Percentiles rank a stretch among this genome's conserved stretches.
Conservation (phyloP, 2,113 vertebrate species). For the Alaudala cheleensis region DNA sequence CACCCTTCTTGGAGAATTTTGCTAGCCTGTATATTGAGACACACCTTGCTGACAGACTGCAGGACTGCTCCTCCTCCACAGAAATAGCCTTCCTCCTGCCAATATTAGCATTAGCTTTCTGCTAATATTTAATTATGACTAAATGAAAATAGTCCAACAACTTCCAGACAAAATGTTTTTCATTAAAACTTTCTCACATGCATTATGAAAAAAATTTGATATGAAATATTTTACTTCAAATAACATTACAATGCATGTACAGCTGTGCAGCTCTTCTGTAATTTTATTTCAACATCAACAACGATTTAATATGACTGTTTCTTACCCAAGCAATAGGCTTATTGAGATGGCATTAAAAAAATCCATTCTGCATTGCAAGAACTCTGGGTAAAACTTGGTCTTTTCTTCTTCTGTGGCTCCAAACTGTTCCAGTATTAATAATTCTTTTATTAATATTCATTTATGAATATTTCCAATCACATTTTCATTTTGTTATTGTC, state of each 20-base stretch:
- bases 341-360: neutral
- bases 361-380: neutral
- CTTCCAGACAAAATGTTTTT: neutral
- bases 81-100: neutral
- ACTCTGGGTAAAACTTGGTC: neutral
- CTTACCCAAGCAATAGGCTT: neutral
- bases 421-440: neutral
- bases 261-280: neutral
- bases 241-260: neutral
- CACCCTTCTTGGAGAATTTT: neutral
- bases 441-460: neutral
- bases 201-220: neutral
- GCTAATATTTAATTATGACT: neutral
- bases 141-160: neutral
- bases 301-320: neutral
- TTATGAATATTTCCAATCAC: neutral
- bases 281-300: neutral
- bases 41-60: neutral
- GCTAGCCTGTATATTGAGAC: neutral
- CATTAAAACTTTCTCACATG: neutral
- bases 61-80: neutral
- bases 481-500: too few species aligned
- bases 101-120: neutral
- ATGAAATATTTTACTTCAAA: neutral
- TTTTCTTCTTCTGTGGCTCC: neutral